Conservation (phyloP, 2,797 vertebrate genomes). For the Danio kyathit region DNA sequence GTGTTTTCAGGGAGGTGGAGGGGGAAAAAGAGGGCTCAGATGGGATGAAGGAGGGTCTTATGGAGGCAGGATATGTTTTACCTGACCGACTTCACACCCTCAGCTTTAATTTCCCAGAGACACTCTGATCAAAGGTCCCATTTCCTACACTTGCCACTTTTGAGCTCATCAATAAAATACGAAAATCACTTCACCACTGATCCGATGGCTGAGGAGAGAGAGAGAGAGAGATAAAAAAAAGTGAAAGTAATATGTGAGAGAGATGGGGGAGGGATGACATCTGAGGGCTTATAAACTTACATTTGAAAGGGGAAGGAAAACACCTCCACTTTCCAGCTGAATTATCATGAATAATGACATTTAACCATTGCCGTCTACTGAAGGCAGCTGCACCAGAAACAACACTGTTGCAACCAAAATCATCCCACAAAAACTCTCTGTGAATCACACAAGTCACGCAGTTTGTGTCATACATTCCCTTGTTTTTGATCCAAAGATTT, state of each 20-base stretch:
- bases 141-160: conserved; percentile 84
- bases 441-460: neutral
- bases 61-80: conserved; percentile 58
- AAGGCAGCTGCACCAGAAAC: conserved; percentile 23
- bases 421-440: conserved; percentile 7
- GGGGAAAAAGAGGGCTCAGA: conserved; percentile 59
- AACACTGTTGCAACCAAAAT: conserved; percentile 20
- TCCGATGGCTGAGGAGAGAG: conserved; percentile 64
- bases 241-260: neutral
- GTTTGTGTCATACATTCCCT: conserved; percentile 52
- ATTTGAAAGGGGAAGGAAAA: conserved; percentile 64
- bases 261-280: conserved; percentile 47
- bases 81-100: conserved; percentile 77
- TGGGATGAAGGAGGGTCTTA: neutral
- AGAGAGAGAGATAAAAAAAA: neutral
- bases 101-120: conserved; percentile 80
- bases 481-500: conserved; percentile 50
- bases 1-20: conserved; percentile 84
- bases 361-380: conserved; percentile 63
- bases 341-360: conserved; percentile 53
- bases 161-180: conserved; percentile 85
- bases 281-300: conserved; percentile 74
- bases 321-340: conserved; percentile 46
- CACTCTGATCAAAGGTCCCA: conserved; percentile 83
- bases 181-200: conserved; percentile 82